Base-by-base conservation (phyloP, 2,888 invertebrate species). In the Girardia tigrina region DNA sequence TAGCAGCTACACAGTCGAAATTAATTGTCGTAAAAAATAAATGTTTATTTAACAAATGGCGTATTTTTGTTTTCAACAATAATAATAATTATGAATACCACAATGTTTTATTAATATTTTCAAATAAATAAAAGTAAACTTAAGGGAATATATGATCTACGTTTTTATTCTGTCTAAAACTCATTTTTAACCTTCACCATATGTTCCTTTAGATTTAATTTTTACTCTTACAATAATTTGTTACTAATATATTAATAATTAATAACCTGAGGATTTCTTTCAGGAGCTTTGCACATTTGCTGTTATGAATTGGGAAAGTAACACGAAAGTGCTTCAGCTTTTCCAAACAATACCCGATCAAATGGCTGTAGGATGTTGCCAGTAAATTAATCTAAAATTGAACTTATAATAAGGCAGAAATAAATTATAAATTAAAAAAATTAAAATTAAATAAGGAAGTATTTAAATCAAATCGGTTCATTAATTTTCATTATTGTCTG, bases 261-360 rank as follows among this genome's bases (percentile, higher is more conserved):
- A 16, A n/a, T 56, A 20, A 56, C 56, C n/a, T 4, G 2, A 56
- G n/a, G 4, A 56, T 56, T 56, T 56, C 8, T n/a, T 56, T 56
- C 8, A 56, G 56, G 20, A 20, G 56, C 4, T 56, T 56, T n/a
- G 56, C 4, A 56, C 23, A 16, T 20, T 12, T 20, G 4, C 23
- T 23, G 23, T 56, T 56, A 20, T 56, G 20, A 8, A 56, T 56
- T 8, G 56, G 56, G n/a, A 56, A 56, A 56, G n/a, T 56, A 23
- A 20, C n/a, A 56, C 56, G 56, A 56, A 56, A 56, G 23, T 56
- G 56, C n/a, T 56, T 56, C 56, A 56, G n/a, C 23, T 56, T 56
- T n/a, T n/a, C 56, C n/a, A 56, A 56, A 16, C 56, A 56, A 56
- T 56, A 23, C n/a, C n/a, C 56, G 4, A 56, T 56, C n/a, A 56